These are phyloP conservation scores for Palythoa grandis DNA, from an alignment of 92 coral and sea anemone species.

Conservation along the genomic window DNA sequence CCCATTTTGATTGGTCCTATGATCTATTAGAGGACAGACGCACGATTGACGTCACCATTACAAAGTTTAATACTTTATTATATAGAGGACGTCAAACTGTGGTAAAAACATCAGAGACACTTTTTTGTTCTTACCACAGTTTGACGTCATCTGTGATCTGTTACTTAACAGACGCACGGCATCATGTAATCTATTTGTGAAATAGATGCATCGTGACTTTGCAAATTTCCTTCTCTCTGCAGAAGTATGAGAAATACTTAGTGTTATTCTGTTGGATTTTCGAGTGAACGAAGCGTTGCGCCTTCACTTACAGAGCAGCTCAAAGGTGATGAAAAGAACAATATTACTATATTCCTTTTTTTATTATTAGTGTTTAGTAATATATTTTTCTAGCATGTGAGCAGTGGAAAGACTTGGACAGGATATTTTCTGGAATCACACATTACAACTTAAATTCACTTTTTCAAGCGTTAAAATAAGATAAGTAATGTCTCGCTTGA, in stretches of 20 bases:
- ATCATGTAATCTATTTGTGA: too few species aligned
- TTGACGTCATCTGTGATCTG: too few species aligned
- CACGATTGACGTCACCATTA: too few species aligned
- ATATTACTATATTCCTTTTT: not conserved
- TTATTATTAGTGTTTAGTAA: not conserved
- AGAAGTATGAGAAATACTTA: not conserved
- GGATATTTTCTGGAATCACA: not conserved
- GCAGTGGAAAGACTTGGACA: not conserved
- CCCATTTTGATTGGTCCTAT: too few species aligned
- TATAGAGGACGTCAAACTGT: too few species aligned
- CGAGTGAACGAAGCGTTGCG: not conserved
- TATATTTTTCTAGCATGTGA: not conserved
- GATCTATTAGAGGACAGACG: too few species aligned
- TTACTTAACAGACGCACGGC: too few species aligned
- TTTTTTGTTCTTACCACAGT: too few species aligned
- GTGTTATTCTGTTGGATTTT: not conserved
- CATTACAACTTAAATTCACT: not conserved
- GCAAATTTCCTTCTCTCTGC: not conserved
- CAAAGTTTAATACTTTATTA: too few species aligned
- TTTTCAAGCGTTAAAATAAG: not conserved
- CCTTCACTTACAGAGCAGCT: not conserved
- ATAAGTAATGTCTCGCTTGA: not conserved
- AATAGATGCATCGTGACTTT: too few species aligned
- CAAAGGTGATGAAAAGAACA: not conserved
- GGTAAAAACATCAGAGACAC: too few species aligned